Evolutionary conservation across 1,140 invertebrate species (phyloP), one percentile per base, ranked within the genome.

Genomic region (Halyomorpha halys): DNA sequence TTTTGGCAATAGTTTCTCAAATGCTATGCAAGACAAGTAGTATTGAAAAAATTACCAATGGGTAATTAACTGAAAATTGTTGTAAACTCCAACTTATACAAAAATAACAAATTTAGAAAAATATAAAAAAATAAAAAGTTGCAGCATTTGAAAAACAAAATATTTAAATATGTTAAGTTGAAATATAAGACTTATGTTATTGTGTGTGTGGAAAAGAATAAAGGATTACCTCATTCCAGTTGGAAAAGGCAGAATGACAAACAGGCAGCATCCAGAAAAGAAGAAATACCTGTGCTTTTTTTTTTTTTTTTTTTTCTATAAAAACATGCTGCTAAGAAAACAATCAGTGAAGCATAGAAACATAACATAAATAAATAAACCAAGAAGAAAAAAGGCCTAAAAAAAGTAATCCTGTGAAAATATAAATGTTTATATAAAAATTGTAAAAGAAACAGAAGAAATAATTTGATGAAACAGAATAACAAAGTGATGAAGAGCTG

Each of bases 261-360:
- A 23, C 15, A 25, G 19, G 18, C 18, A 56, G 23, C 34, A 56
- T 56, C 53, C 53, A 56, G 53, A 25, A 56, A 56, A 56, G 53
- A 56, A 56, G 53, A 23, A 56, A 56, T 23, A 56, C 23, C 53
- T 56, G 53, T 56, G 53, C 53, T 56, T 25, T 56, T 39, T 39
- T 39, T 39, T 39, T 39, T 39, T 56, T 11, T 25, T 56, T 25
- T 39, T 39, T 39, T 56, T 23, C 18, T 23, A 56, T 5, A 16
- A 56, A 23, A 25, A 56, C 53, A 56, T 56, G 53, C 53, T 56
- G 53, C 53, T 56, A 25, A 25, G 18, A 23, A 9, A 39, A 39
- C 34, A 39, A 39, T 11, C 34, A 39, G 34, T 39, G 13, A 39
- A 39, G 34, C 34, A 39, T 39, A 39, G 34, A 39, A 13, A 39